Evolutionary conservation across 1,140 invertebrate genomes (phyloP).

Genomic region (Pectinophora gossypiella): DNA sequence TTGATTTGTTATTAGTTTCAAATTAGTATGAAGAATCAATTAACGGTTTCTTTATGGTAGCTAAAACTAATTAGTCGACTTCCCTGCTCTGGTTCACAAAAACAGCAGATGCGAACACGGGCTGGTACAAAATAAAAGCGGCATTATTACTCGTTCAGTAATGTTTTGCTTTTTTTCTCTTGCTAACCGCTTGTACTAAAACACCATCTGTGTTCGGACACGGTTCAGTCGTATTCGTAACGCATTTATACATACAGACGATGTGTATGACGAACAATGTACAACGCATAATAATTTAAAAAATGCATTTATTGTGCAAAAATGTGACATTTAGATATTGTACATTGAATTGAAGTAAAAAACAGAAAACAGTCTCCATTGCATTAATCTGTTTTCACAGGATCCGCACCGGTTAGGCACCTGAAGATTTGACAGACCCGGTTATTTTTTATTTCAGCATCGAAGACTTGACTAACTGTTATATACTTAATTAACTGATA

Average conservation of each 20-base stretch:
- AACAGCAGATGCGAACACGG: conserved; percentile 54
- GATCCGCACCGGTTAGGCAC: too few species aligned
- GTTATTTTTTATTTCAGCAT: too few species aligned
- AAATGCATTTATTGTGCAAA: too few species aligned
- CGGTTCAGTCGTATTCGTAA: conserved; percentile 22
- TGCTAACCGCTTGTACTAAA: conserved; percentile 50
- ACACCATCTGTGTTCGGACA: conserved; percentile 56
- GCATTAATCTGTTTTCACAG: too few species aligned
- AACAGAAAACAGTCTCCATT: too few species aligned
- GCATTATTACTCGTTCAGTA: conserved; percentile 59
- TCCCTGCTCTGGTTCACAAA: conserved; percentile 48
- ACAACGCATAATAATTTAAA: too few species aligned
- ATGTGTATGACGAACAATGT: not conserved
- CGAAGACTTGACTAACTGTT: too few species aligned
- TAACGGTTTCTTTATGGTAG: conserved; percentile 52
- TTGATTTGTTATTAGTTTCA: conserved; percentile 32
- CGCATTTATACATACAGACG: conserved; percentile 32
- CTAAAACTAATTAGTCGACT: conserved; percentile 57
- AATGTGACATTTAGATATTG: too few species aligned
- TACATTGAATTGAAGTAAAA: too few species aligned
- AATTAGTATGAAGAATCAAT: conserved; percentile 61
- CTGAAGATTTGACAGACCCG: too few species aligned
- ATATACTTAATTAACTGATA: not conserved
- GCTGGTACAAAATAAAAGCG: conserved; percentile 38
- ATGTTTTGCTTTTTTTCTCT: conserved; percentile 57